phyloP scores from a whole-genome alignment of 2,113 vertebrate genomes.

The Jaculus jaculus region DNA sequence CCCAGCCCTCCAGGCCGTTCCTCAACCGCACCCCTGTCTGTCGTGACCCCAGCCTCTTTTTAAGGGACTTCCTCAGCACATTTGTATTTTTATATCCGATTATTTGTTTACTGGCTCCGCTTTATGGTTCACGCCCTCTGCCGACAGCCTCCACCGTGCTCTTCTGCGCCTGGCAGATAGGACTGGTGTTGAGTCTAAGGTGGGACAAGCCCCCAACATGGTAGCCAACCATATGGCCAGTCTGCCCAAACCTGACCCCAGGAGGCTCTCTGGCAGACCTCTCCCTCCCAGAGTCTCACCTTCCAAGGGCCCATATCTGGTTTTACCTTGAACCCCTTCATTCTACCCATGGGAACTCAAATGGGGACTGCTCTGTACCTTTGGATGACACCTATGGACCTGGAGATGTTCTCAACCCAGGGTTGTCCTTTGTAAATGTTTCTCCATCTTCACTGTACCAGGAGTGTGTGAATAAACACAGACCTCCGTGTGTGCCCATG shows the following conservation, averaged over 20 bases:
- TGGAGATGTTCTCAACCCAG: conserved; percentile 69
- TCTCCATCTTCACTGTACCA: conserved; percentile 76
- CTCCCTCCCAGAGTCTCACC: conserved; percentile 40
- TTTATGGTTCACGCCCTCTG: conserved; percentile 65
- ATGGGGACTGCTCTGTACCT: conserved; percentile 54
- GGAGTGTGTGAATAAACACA: conserved; percentile 82
- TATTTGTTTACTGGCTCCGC: conserved; percentile 80
- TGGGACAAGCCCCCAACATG: conserved; percentile 65
- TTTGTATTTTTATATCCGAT: conserved; percentile 83
- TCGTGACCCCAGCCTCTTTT: conserved; percentile 78
- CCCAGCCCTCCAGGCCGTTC: conserved; percentile 51
- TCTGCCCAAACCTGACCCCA: conserved; percentile 58
- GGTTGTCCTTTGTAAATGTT: conserved; percentile 75
- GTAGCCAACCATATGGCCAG: conserved; percentile 63
- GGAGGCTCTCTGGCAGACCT: conserved; percentile 58
- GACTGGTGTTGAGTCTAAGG: conserved; percentile 66
- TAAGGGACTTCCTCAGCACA: conserved; percentile 81
- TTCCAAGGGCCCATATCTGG: conserved; percentile 66
- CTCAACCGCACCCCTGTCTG: conserved; percentile 55
- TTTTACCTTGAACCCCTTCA: conserved; percentile 61
- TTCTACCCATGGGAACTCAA: conserved; percentile 49
- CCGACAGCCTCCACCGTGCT: conserved; percentile 42
- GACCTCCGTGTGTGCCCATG: conserved; percentile 59
- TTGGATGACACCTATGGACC: conserved; percentile 74
- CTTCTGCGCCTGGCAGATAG: conserved; percentile 80